Evolutionary conservation across 2,888 invertebrate species (phyloP).

Genomic region (Metopia argyrocephala): DNA sequence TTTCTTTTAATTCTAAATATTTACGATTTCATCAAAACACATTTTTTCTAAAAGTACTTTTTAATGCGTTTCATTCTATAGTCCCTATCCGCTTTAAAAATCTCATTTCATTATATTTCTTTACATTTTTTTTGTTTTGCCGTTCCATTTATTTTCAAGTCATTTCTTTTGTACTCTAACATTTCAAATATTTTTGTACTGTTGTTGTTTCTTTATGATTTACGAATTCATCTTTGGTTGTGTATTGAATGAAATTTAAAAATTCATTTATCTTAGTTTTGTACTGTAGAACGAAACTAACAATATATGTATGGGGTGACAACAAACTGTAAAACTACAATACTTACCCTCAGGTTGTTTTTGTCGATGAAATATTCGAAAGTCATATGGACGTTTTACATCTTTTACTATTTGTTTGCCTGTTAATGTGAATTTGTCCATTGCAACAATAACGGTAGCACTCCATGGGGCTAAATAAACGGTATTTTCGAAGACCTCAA

Average conservation of each 20-base stretch:
- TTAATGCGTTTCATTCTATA: no score
- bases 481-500: constrained; percentile 86
- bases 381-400: constrained; percentile 82
- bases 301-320: neutral
- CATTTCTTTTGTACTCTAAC: neutral
- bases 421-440: constrained; percentile 81
- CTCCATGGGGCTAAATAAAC: constrained; percentile 87
- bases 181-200: constrained; percentile 7
- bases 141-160: neutral
- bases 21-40: no score
- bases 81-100: no score
- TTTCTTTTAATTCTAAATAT: no score
- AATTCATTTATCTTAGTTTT: no score
- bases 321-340: no score
- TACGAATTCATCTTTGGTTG: no score
- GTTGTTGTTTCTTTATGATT: constrained; percentile 28
- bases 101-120: no score
- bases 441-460: constrained; percentile 82
- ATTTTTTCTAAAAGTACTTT: no score
- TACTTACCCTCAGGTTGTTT: constrained; percentile 85
- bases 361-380: constrained; percentile 87
- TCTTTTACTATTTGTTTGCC: constrained; percentile 79
- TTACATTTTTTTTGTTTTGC: neutral
- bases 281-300: neutral
- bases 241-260: no score